Percentiles rank a stretch among this genome's conserved stretches.
phyloP scores from a whole-genome alignment of 2,888 invertebrate genomes.

The Morpho deidamia region DNA sequence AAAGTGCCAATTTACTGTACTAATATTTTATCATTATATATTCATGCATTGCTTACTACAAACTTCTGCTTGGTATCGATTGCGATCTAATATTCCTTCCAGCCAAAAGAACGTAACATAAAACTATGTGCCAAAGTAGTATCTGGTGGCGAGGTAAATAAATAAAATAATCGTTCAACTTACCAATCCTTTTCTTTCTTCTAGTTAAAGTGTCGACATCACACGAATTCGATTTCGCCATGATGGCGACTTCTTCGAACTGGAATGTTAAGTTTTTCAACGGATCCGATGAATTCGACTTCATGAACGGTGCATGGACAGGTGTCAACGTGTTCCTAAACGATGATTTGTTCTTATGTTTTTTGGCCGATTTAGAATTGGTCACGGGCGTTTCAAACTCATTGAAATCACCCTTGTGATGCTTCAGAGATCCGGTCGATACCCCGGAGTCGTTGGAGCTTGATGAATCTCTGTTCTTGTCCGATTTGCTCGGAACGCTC shows the following conservation, averaged over 20 bases:
- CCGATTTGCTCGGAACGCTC: constrained; percentile 83
- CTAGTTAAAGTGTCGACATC: constrained; percentile 81
- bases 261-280: constrained; percentile 81
- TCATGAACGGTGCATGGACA: constrained; percentile 77
- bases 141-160: no score
- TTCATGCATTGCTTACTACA: no score
- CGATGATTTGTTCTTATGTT: constrained; percentile 60
- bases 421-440: constrained; percentile 81
- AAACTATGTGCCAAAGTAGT: no score
- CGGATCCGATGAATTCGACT: constrained; percentile 81
- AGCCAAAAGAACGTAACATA: no score
- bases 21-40: no score
- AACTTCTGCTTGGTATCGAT: no score
- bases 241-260: constrained; percentile 79
- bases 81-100: no score
- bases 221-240: constrained; percentile 80
- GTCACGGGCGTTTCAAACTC: constrained; percentile 79
- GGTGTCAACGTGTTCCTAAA: constrained; percentile 62
- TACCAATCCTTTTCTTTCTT: constrained; percentile 61
- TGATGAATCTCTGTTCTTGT: constrained; percentile 83
- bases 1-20: no score
- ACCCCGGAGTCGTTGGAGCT: constrained; percentile 90
- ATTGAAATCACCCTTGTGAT: constrained; percentile 79
- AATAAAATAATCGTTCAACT: constrained; percentile 23
- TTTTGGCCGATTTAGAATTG: constrained; percentile 66